A percentile compares a stretch with the other conserved stretches of the same genome.
These are phyloP conservation scores for Lymantria monacha DNA, from an alignment of 2,888 invertebrate species.

Conservation along the genomic window DNA sequence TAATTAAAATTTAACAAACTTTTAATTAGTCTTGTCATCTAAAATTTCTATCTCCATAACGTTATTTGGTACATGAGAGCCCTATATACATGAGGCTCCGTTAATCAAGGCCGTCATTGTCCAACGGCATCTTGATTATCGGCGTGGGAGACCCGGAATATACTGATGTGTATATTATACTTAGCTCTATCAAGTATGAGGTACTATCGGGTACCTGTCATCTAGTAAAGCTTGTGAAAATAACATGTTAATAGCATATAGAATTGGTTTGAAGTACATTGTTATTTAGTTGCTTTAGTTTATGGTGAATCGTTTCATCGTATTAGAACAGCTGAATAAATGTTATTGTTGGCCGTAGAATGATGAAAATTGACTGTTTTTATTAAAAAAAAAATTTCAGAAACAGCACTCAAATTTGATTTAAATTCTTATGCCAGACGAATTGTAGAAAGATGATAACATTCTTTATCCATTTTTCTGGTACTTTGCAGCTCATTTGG, in stretches of 20 bases:
- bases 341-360: too few species aligned
- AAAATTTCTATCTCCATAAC: slow-evolving; percentile 22
- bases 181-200: slow-evolving; percentile 11
- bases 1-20: slow-evolving; percentile 16
- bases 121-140: slow-evolving; percentile 45
- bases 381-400: too few species aligned
- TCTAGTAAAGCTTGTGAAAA: not conserved
- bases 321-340: too few species aligned
- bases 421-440: too few species aligned
- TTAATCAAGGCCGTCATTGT: slow-evolving; percentile 55
- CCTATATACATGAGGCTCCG: slow-evolving; percentile 26
- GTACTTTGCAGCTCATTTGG: too few species aligned
- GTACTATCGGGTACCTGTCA: not conserved
- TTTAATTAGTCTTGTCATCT: slow-evolving; percentile 18
- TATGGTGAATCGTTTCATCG: too few species aligned
- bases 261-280: too few species aligned
- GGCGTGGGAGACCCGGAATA: slow-evolving; percentile 61
- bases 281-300: too few species aligned
- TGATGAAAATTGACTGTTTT: too few species aligned
- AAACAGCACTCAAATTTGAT: too few species aligned
- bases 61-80: slow-evolving; percentile 29
- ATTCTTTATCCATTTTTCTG: too few species aligned
- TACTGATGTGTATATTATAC: slow-evolving; percentile 30
- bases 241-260: not conserved
- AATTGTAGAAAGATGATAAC: too few species aligned